phyloP scores from a whole-genome alignment of 1,140 invertebrate genomes.

The Tetramorium alpestre region DNA sequence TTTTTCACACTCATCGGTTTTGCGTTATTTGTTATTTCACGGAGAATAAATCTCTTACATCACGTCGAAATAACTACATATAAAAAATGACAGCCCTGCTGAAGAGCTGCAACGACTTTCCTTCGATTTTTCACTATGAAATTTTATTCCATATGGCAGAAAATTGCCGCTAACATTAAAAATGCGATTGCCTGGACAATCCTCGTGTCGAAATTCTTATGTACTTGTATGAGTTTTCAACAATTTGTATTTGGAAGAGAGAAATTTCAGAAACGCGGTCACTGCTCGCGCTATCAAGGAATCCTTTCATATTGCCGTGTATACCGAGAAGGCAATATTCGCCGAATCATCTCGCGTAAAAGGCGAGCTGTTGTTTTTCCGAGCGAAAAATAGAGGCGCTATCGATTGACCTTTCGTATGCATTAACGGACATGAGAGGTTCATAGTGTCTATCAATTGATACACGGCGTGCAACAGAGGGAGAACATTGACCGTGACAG shows the following conservation, averaged over 20 bases:
- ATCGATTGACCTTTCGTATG: conserved; percentile 51
- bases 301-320: conserved; percentile 5
- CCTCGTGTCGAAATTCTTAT: not conserved
- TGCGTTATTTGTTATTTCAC: not conserved
- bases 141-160: not conserved
- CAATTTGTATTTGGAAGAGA: not conserved
- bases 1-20: not conserved
- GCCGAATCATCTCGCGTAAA: conserved; percentile 34
- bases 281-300: conserved; percentile 1
- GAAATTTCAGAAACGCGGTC: conserved; percentile 6
- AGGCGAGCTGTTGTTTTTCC: conserved; percentile 25
- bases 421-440: conserved; percentile 17
- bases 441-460: conserved; percentile 25
- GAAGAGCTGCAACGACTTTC: not conserved
- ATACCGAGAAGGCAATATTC: conserved; percentile 28
- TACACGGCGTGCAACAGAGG: conserved; percentile 1
- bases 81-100: not conserved
- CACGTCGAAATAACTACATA: not conserved
- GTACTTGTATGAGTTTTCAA: not conserved
- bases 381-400: conserved; percentile 44
- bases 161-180: not conserved
- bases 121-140: not conserved
- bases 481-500: conserved; percentile 55
- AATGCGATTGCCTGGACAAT: not conserved
- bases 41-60: not conserved